Percentiles rank a stretch among this genome's conserved stretches.
These are phyloP conservation scores for Oscheius sp. DNA, from an alignment of 2,888 invertebrate genomes.

Conservation along the genomic window DNA sequence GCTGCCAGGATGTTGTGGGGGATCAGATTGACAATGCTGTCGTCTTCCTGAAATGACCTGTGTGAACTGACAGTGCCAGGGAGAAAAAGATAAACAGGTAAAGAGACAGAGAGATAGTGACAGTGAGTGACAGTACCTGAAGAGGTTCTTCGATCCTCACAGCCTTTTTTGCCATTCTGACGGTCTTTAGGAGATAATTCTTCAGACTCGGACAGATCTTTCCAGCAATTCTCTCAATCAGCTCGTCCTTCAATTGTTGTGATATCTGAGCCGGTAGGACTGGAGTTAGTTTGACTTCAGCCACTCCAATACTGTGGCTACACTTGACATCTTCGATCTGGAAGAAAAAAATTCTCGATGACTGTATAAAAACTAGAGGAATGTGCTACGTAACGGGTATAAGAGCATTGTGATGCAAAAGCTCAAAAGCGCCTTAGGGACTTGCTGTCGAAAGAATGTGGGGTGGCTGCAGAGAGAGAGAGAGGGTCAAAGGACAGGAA, in stretches of 20 bases:
- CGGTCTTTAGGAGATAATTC: conserved; percentile 11
- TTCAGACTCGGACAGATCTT: conserved; percentile 30
- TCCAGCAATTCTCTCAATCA: conserved; percentile 24
- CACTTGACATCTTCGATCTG: conserved; percentile 28
- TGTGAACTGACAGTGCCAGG: neutral
- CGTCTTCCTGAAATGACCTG: neutral
- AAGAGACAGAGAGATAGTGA: neutral
- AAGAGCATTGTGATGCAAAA: no score
- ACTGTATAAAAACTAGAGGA: conserved; percentile 8
- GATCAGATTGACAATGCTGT: conserved; percentile 7
- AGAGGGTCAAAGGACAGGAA: neutral
- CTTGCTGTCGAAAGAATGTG: no score
- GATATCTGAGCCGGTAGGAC: conserved; percentile 28
- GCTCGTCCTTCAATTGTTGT: conserved; percentile 27
- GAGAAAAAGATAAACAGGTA: neutral
- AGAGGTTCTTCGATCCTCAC: conserved; percentile 16
- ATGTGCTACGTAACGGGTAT: neutral
- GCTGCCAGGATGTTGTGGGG: conserved; percentile 16
- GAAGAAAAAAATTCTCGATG: neutral
- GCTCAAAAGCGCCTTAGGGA: no score
- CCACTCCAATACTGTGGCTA: conserved; percentile 34
- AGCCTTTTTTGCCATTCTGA: conserved; percentile 24
- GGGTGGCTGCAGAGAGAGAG: no score
- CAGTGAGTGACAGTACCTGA: neutral
- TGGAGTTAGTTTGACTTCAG: conserved; percentile 28